Conservation (phyloP, 23 tunicate species). For the Diplosoma virens region DNA sequence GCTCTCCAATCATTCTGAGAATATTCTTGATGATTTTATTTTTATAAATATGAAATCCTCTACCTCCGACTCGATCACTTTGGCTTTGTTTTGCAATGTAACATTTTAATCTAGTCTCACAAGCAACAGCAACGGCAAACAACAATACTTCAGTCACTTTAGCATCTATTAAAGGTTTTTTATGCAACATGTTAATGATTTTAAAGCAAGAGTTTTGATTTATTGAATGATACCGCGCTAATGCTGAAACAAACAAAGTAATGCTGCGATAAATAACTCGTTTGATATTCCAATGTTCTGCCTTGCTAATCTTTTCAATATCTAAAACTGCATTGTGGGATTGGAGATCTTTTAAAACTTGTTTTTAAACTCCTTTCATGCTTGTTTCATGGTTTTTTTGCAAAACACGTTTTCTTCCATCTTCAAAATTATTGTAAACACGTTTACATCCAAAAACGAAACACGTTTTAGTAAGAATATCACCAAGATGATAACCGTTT, state of each 20-base stretch:
- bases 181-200: background rate
- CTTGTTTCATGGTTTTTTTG: background rate
- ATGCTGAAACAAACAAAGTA: slow-evolving; percentile 13
- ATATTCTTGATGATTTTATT: background rate
- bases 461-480: slow-evolving; percentile 18
- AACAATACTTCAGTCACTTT: background rate
- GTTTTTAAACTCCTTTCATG: too few species aligned
- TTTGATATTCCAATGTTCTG: slow-evolving; percentile 15
- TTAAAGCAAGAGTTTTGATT: slow-evolving; percentile 3
- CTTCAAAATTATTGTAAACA: background rate
- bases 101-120: slow-evolving; percentile 15
- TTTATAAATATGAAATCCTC: background rate
- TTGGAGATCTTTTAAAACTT: background rate
- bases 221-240: background rate
- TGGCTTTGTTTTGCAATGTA: slow-evolving; percentile 20
- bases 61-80: slow-evolving; percentile 9
- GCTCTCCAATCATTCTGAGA: background rate
- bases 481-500: slow-evolving; percentile 22
- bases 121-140: slow-evolving; percentile 20
- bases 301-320: too few species aligned
- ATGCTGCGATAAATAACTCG: slow-evolving; percentile 24
- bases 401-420: background rate
- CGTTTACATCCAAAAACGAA: slow-evolving; percentile 3
- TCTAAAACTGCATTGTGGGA: background rate
- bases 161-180: background rate